Evolutionary conservation across 2,888 invertebrate genomes (phyloP).

Genomic region (Leptura quadrifasciata): DNA sequence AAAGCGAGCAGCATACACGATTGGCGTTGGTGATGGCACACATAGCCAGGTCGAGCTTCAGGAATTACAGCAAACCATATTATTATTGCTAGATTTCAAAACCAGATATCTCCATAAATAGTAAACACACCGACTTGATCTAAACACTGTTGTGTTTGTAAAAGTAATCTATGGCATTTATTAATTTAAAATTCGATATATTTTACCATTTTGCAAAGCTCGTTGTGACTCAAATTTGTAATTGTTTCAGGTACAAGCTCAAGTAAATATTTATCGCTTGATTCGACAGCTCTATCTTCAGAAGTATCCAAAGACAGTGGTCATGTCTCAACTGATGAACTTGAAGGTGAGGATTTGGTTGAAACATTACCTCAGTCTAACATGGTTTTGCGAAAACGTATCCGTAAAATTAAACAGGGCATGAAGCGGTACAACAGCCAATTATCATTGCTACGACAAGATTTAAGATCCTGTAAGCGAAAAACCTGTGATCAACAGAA

Average conservation of each 20-base stretch:
- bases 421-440: slow-evolving; percentile 93
- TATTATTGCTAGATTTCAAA: no score
- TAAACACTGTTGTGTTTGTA: no score
- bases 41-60: no score
- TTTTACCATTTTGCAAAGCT: no score
- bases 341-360: slow-evolving; percentile 73
- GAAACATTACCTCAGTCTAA: slow-evolving; percentile 86
- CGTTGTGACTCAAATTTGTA: background rate
- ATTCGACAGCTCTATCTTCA: slow-evolving; percentile 78
- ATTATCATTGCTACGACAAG: slow-evolving; percentile 85
- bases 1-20: no score
- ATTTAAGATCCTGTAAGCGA: slow-evolving; percentile 86
- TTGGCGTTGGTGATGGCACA: no score
- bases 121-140: no score
- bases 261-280: slow-evolving; percentile 77
- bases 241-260: slow-evolving; percentile 35
- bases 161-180: no score
- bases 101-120: no score
- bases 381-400: slow-evolving; percentile 90
- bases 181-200: no score
- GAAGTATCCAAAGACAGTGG: slow-evolving; percentile 75
- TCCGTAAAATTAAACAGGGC: slow-evolving; percentile 91
- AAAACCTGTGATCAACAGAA: slow-evolving; percentile 91
- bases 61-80: no score
- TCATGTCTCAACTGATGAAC: slow-evolving; percentile 74